Conservation (phyloP, 2,888 invertebrate species). For the Sphinx pinastri region DNA sequence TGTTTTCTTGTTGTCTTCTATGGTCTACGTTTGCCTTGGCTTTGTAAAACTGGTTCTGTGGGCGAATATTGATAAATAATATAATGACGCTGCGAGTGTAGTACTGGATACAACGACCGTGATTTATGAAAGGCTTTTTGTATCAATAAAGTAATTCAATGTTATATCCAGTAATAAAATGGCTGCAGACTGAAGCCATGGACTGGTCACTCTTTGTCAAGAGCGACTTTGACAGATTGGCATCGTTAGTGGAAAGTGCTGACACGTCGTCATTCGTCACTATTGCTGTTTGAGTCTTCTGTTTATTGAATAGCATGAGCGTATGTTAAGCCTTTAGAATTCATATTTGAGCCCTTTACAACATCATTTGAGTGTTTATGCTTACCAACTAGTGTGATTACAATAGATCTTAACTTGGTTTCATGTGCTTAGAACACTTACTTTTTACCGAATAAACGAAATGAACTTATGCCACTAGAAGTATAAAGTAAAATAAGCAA, state of each 20-base stretch:
- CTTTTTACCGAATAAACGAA: background rate
- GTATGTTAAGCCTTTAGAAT: background rate
- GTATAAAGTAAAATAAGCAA: too few relatives aligned
- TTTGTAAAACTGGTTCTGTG: constrained; percentile 6
- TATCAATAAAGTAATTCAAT: background rate
- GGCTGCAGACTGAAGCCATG: background rate
- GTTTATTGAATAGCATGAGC: background rate
- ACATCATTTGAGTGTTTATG: too few relatives aligned
- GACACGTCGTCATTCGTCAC: background rate
- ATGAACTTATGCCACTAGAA: too few relatives aligned
- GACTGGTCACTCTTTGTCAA: constrained; percentile 49
- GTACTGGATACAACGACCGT: background rate
- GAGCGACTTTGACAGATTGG: constrained; percentile 57
- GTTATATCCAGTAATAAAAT: too few relatives aligned
- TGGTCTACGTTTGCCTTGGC: constrained; percentile 17
- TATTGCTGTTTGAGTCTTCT: background rate
- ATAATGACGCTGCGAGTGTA: background rate
- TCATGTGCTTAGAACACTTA: background rate
- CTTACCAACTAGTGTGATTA: too few relatives aligned
- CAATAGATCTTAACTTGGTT: background rate
- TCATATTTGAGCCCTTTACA: background rate
- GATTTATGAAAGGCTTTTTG: background rate
- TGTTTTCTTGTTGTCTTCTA: constrained; percentile 26
- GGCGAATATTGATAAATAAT: constrained; percentile 1
- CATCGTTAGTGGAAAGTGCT: constrained; percentile 34